Percentiles rank a stretch among this genome's conserved stretches.
Conservation (phyloP, 2,888 invertebrate genomes). For the Pristionchus exspectatus region DNA sequence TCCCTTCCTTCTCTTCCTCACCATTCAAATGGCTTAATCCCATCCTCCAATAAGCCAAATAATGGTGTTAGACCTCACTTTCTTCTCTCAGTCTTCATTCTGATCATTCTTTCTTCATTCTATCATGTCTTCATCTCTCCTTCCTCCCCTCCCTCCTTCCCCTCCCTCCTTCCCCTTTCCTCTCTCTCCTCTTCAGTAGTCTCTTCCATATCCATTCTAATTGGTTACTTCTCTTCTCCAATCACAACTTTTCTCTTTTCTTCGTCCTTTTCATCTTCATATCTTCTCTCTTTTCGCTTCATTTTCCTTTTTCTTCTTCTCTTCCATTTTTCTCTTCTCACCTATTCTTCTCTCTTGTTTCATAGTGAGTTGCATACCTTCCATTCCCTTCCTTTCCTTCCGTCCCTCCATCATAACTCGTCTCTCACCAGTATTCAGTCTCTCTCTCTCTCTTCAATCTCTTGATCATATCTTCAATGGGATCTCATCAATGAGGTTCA, state of each 20-base stretch:
- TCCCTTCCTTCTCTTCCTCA: constrained; percentile 16
- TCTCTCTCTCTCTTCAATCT: neutral
- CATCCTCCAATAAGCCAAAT: constrained; percentile 48
- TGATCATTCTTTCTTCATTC: constrained; percentile 34
- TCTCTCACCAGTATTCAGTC: neutral
- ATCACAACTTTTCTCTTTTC: constrained; percentile 9
- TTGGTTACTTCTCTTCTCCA: constrained; percentile 32
- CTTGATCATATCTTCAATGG: constrained; percentile 15
- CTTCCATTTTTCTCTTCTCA: neutral
- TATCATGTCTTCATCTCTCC: neutral
- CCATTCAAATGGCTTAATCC: constrained; percentile 24
- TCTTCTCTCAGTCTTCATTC: constrained; percentile 43
- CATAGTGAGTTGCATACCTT: constrained; percentile 2
- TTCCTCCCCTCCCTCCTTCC: neutral
- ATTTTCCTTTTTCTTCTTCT: neutral
- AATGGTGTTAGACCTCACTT: constrained; percentile 44
- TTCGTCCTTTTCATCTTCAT: constrained; percentile 17
- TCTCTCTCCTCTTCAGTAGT: neutral
- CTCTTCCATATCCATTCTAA: constrained; percentile 19
- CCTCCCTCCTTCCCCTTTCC: neutral
- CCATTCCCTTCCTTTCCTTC: constrained; percentile 11
- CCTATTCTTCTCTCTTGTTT: constrained; percentile 31
- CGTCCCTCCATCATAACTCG: neutral
- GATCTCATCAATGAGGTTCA: constrained; percentile 17
- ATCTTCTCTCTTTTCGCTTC: constrained; percentile 32